Evolutionary conservation across 2,113 vertebrate genomes (phyloP).

Genomic region (Oenanthe oenanthe): DNA sequence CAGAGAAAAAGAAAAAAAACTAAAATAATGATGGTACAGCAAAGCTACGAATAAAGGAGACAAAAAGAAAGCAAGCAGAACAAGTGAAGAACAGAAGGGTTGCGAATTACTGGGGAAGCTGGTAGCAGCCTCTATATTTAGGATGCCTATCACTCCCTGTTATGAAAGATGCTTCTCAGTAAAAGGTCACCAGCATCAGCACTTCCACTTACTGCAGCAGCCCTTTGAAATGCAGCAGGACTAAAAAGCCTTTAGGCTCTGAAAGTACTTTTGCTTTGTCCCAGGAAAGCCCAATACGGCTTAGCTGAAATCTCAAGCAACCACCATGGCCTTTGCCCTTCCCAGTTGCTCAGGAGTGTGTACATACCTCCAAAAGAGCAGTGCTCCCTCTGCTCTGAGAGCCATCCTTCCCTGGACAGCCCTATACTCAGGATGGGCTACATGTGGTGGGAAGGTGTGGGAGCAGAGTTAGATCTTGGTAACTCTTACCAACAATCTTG

Average conservation of each 20-base stretch:
- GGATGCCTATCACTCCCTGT: constrained; percentile 26
- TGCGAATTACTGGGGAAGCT: background rate
- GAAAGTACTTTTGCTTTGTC: background rate
- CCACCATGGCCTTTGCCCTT: background rate
- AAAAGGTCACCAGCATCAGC: constrained; percentile 56
- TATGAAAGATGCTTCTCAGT: constrained; percentile 27
- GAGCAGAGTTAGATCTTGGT: background rate
- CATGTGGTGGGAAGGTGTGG: background rate
- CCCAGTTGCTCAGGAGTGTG: background rate
- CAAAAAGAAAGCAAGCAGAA: constrained; percentile 18
- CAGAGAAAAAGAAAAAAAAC: background rate
- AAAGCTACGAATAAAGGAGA: background rate
- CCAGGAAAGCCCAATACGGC: background rate
- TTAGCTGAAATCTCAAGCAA: background rate
- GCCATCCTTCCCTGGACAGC: background rate
- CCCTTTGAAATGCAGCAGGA: constrained; percentile 43
- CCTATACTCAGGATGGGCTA: fast-evolving
- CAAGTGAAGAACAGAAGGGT: background rate
- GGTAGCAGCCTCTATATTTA: constrained; percentile 46
- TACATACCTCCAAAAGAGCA: fast-evolving
- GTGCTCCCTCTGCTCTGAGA: fast-evolving
- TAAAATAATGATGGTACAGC: background rate
- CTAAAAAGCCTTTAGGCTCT: constrained; percentile 39
- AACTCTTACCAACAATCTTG: background rate
- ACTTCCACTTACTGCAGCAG: constrained; percentile 28